Base-by-base conservation (phyloP, 1,140 invertebrate genomes). In the Prorops nasuta region DNA sequence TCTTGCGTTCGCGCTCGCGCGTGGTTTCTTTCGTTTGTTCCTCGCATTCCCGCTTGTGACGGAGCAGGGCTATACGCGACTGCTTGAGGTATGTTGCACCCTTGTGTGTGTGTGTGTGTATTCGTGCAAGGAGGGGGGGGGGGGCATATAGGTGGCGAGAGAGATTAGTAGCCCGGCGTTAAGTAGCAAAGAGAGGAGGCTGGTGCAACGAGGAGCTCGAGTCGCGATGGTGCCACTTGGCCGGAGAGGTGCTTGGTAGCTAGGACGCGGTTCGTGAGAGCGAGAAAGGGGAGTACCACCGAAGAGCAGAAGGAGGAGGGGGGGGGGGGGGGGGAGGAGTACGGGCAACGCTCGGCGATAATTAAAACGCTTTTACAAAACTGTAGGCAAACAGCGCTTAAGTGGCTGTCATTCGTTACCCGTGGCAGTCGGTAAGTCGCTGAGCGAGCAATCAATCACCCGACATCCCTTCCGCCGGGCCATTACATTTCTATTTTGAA, bases 401-500 rank as follows among this genome's bases (percentile, higher is more conserved):
- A 77, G 74, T 77, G 74, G 74, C 76, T 76, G 74, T 78, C 76
- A 78, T 78, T 76, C 68, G 68, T 76, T 69, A 75, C 64, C 67
- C 57, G 59, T 67, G 70, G 71, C 69, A 71, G 72, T 74, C 69
- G 65, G 72, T 76, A 76, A 77, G 74, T 76, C 72, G 71, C 64
- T 67, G 72, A 71, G 59, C 74, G 72, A 77, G 74, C 74, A 72
- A 78, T 76, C 76, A 76, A 78, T 77, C 76, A 76, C 70, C 60
- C 70, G 64, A 48, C 62, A 60, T 63, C 66, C 63, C 61, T 59
- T 54, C 59, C 60, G 56, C 65, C 66, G 61, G 62, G 66, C 75
- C 75, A 76, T 77, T 76, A 76, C 72, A 73, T 77, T 77, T 77
- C 75, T 77, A 77, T 77, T 76, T 77, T 77, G 75, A 77, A 77